Percentiles rank a stretch among this genome's conserved stretches.
phyloP scores from a whole-genome alignment of 1,140 invertebrate genomes.

The Trachelipus rathkii region DNA sequence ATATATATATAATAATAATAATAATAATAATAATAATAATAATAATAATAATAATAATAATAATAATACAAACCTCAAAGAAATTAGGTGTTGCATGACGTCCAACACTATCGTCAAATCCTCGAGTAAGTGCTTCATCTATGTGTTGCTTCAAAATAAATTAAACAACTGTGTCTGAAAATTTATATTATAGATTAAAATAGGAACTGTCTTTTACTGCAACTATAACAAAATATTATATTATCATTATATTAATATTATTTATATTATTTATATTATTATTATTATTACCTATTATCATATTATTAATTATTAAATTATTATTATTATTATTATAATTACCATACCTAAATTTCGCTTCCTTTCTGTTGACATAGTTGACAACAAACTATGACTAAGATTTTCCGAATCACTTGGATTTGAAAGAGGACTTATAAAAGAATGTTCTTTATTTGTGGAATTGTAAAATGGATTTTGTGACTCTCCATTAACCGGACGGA shows the following conservation, averaged over 20 bases:
- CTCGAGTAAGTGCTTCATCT: slow-evolving; percentile 67
- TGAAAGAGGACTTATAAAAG: slow-evolving; percentile 8
- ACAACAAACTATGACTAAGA: slow-evolving; percentile 30
- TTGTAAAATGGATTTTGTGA: background rate
- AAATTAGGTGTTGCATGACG: slow-evolving; percentile 58
- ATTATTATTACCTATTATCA: too few relatives aligned
- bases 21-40: too few relatives aligned
- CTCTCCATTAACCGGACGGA: too few relatives aligned
- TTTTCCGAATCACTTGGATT: slow-evolving; percentile 19
- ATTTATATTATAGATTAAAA: background rate
- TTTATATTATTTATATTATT: too few relatives aligned
- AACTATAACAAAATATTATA: too few relatives aligned
- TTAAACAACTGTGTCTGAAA: slow-evolving; percentile 59
- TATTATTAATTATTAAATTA: too few relatives aligned
- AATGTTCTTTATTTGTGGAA: background rate
- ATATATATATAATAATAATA: too few relatives aligned
- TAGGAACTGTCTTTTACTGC: too few relatives aligned
- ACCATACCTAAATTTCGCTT: slow-evolving; percentile 37
- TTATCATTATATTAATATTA: too few relatives aligned
- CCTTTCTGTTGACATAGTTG: slow-evolving; percentile 33
- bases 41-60: background rate
- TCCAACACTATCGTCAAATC: slow-evolving; percentile 77
- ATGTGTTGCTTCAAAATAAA: slow-evolving; percentile 71
- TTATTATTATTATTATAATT: too few relatives aligned
- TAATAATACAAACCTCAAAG: slow-evolving; percentile 60